Evolutionary conservation across 2,113 vertebrate genomes (phyloP), one percentile per base, ranked within the genome.

Genomic region (Callipepla californica): DNA sequence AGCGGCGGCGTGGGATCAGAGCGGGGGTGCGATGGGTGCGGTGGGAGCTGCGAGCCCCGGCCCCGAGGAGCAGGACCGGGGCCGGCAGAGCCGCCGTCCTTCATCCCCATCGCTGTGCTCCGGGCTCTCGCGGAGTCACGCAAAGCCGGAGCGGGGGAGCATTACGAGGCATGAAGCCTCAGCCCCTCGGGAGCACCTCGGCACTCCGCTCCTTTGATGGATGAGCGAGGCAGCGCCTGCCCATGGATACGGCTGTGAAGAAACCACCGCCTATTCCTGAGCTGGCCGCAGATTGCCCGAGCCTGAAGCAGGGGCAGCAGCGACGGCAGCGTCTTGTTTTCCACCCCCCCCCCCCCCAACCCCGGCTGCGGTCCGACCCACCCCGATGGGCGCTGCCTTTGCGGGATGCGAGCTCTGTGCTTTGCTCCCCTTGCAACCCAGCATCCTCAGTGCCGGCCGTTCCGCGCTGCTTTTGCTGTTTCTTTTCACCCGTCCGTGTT

Each of bases 241-340:
- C 89, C 78, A 84, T 38, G 1, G 84, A 34, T 89, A 75, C 87
- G 93, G 90, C 84, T 23, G 8, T 67, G 51, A 88, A 87, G 94
- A 95, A 93, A 94, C 88, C 51, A 88, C 90, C 80, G 19, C 68
- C 68, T 92, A 23, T 84, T 94, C 80, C 90, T 88, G 90, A 86
- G 83, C 85, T 7, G 65, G 13, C 88, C 88, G 65, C 90, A 83
- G 93, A 94, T 32, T 91, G 90, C 82, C 68, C 1, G 0, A 63
- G 80, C 16, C 50, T 66, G 7, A 7, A 67, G 87, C 63, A 75
- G 42, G 34, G 67, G 38, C 55, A 67, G 72, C 16, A 67, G 72
- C 16, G 13, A 45, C 91, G 89, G 48, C 8, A 92, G 47, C 65
- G 18, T 83, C 42, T 30, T 45, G 40, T 40, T 12, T 40, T 12